Conservation (phyloP, 2,888 invertebrate genomes). For the Catocala fraxini region DNA sequence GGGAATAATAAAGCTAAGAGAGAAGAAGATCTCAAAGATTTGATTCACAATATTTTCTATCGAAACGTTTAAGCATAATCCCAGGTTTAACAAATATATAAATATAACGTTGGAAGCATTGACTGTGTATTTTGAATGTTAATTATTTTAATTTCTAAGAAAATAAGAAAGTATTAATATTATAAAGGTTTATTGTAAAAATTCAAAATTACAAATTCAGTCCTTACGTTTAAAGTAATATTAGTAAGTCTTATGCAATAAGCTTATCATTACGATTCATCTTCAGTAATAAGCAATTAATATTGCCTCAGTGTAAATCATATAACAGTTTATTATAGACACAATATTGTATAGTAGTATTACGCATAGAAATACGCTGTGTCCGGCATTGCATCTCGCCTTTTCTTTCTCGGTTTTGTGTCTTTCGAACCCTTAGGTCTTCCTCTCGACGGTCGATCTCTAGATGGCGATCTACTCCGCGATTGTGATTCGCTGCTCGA, state of each 20-base stretch:
- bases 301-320: not conserved
- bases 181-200: slow-evolving; percentile 35
- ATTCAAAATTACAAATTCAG: slow-evolving; percentile 25
- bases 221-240: slow-evolving; percentile 15
- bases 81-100: too few relatives aligned
- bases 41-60: too few relatives aligned
- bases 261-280: slow-evolving; percentile 12
- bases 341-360: not conserved
- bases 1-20: too few relatives aligned
- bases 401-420: slow-evolving; percentile 5
- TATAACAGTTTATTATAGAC: not conserved
- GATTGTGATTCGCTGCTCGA: slow-evolving; percentile 5
- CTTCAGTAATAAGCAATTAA: not conserved
- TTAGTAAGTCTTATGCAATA: slow-evolving; percentile 8
- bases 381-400: not conserved
- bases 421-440: slow-evolving; percentile 9
- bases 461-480: slow-evolving; percentile 7
- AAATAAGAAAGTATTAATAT: not conserved
- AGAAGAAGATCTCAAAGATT: too few relatives aligned
- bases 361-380: not conserved
- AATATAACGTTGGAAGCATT: too few relatives aligned
- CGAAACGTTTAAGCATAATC: too few relatives aligned
- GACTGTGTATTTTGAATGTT: too few relatives aligned
- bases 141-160: too few relatives aligned
- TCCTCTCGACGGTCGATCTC: not conserved